Conservation (phyloP, 2,113 vertebrate genomes). For the Gymnobelideus leadbeateri region DNA sequence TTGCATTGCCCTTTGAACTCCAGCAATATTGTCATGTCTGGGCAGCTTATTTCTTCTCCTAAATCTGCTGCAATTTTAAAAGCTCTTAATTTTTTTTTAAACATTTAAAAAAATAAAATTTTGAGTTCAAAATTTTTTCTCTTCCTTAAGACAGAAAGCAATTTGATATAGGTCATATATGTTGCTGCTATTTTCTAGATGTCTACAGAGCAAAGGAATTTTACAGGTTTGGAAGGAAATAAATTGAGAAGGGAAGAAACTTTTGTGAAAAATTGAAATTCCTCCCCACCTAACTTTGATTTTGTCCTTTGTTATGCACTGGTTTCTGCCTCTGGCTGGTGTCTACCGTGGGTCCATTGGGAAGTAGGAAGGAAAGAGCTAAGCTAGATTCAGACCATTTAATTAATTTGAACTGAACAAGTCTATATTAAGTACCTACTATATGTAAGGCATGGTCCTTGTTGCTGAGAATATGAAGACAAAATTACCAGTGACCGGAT, state of each 20-base stretch:
- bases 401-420: neutral
- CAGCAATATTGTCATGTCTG: neutral
- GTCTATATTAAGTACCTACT: neutral
- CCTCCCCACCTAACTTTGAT: neutral
- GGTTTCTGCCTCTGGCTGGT: neutral
- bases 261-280: neutral
- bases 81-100: neutral
- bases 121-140: neutral
- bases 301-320: neutral
- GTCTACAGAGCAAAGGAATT: neutral
- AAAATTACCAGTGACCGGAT: neutral
- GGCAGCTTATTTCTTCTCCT: neutral
- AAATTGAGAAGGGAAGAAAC: neutral
- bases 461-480: neutral
- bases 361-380: neutral
- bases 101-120: neutral
- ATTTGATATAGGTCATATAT: neutral
- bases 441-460: neutral
- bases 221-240: neutral
- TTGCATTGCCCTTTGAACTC: neutral
- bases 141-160: neutral
- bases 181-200: neutral
- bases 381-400: neutral
- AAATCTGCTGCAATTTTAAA: neutral
- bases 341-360: neutral